phyloP scores from a whole-genome alignment of 2,888 invertebrate species.

The Exephanes ischioxanthus region DNA sequence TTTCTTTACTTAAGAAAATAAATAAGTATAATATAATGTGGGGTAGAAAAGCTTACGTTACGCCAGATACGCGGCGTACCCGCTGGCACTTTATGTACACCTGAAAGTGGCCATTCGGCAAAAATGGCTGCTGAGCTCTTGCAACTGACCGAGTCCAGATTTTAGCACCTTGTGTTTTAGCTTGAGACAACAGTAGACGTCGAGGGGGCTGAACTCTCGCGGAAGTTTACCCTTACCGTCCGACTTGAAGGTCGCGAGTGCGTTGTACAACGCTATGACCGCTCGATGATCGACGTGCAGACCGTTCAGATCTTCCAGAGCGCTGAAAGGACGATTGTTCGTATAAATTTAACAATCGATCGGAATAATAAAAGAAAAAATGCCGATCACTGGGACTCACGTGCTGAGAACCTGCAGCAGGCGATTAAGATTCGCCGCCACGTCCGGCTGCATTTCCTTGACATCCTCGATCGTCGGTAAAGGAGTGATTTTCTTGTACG shows the following conservation, averaged over 20 bases:
- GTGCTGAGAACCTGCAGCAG: constrained; percentile 74
- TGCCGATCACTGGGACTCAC: constrained; percentile 69
- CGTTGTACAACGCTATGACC: constrained; percentile 74
- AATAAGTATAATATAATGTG: constrained; percentile 9
- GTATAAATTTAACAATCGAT: not conserved
- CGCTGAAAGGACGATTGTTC: constrained; percentile 71
- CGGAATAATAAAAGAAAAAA: not conserved
- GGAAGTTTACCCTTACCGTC: constrained; percentile 66
- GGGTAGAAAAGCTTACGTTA: not conserved
- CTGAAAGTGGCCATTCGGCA: constrained; percentile 75
- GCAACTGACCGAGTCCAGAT: constrained; percentile 78
- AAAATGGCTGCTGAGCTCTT: constrained; percentile 79
- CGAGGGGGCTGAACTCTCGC: constrained; percentile 72
- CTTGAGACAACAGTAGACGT: constrained; percentile 80
- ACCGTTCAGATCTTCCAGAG: constrained; percentile 73
- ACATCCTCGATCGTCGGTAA: constrained; percentile 66
- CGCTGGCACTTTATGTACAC: constrained; percentile 48
- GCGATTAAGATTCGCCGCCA: constrained; percentile 76
- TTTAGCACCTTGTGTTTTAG: constrained; percentile 73
- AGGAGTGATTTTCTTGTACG: constrained; percentile 71
- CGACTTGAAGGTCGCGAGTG: constrained; percentile 75
- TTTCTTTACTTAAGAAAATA: constrained; percentile 4
- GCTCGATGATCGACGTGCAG: constrained; percentile 70
- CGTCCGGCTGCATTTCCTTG: constrained; percentile 73
- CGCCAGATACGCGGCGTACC: not conserved